Conservation (phyloP, 2,888 invertebrate species). For the Netelia fuscicornis region DNA sequence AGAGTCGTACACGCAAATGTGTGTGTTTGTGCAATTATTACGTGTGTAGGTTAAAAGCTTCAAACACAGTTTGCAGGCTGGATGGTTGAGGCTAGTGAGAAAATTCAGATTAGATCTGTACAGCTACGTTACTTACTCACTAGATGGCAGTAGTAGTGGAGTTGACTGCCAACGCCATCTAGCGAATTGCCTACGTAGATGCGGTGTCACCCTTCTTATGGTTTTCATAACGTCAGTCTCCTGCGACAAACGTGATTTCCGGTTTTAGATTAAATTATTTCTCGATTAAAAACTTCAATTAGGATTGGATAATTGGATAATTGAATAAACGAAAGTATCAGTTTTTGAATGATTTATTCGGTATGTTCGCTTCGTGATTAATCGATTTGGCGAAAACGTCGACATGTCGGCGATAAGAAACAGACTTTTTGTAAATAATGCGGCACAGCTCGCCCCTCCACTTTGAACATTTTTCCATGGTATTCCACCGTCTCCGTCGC, state of each 20-base stretch:
- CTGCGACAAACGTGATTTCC: conserved; percentile 43
- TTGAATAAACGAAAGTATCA: conserved; percentile 12
- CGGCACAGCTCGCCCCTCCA: conserved; percentile 24
- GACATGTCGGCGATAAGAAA: background rate
- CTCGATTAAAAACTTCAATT: conserved; percentile 39
- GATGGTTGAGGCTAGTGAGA: background rate
- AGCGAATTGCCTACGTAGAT: conserved; percentile 6
- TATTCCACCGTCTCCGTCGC: conserved; percentile 37
- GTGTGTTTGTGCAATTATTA: conserved; percentile 10
- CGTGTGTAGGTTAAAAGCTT: conserved; percentile 18
- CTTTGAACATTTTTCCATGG: conserved; percentile 54
- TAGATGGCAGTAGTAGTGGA: too few relatives aligned
- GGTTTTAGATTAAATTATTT: conserved; percentile 57
- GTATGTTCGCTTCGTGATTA: background rate
- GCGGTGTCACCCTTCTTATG: too few relatives aligned
- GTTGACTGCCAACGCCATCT: background rate
- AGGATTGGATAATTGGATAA: conserved; percentile 43
- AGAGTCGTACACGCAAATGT: conserved; percentile 9
- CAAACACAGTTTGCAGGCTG: conserved; percentile 15
- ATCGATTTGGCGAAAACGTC: background rate
- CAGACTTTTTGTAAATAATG: background rate
- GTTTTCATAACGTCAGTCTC: background rate
- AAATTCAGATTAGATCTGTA: background rate
- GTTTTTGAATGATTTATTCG: background rate
- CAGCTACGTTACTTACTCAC: background rate